Base-by-base conservation (phyloP, 1,140 invertebrate species). In the Teleogryllus occipitalis region DNA sequence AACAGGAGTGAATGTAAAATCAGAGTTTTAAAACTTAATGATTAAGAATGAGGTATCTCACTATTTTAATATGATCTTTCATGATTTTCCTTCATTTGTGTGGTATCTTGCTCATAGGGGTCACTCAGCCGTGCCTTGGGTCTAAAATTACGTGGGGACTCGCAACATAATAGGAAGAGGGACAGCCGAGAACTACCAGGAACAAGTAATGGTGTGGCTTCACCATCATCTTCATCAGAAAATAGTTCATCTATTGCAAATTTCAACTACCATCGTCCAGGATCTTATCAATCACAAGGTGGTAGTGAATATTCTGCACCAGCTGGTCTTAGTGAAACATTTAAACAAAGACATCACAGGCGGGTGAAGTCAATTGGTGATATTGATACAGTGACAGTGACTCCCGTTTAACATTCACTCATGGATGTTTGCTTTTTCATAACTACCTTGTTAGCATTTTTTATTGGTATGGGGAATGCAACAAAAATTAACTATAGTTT, bases 51-150 rank as follows among this genome's bases (percentile, higher is more conserved):
- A 39, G 27, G 27, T 39, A 39, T 39, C 27, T 39, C 27, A 39
- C 27, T 5, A 39, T 39, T 39, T 39, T 39, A 39, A 39, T 39
- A 39, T 39, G 1, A 39, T 39, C 27, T 39, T 39, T 39, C 27
- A 39, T 39, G 27, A 39, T 39, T 39, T 39, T 39, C 27, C 27
- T 39, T 39, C 27, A 39, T 39, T 39, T 39, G 27, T 47, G 49
- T 79, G 72, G 39, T 77, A 47, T 76, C 39, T 76, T 27, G 18
- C 84, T 88, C 87, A 73, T 87, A 94, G 93, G 93, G 93, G 74
- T 94, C 93, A 65, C 87, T 94, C 83, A 92, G 92, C 79, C 88
- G 93, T 81, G 93, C 93, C 15, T 88, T 95, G 65, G 93, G 93
- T 49, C 85, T 93, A 18, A 90, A 90, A 81, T 87, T 89, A 3